phyloP scores from a whole-genome alignment of 1,140 invertebrate genomes.

The Leucophenga varia region DNA sequence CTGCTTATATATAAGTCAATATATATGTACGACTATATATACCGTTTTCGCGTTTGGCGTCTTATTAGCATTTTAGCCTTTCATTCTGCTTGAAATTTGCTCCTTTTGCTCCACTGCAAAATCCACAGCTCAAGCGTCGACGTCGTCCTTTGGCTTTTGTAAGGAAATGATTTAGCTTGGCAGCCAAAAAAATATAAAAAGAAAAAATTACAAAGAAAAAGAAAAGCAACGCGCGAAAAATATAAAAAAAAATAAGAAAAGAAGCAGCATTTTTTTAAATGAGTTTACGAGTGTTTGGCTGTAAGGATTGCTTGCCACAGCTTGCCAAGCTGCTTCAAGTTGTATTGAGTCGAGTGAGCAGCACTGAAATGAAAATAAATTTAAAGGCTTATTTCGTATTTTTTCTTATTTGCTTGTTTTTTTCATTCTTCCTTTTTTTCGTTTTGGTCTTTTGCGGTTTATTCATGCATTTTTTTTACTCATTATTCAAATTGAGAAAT shows the following conservation, averaged over 20 bases:
- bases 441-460: no score
- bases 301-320: slow-evolving; percentile 23
- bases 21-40: not conserved
- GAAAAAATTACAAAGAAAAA: not conserved
- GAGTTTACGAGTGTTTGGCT: slow-evolving; percentile 52
- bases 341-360: not conserved
- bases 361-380: slow-evolving; percentile 31
- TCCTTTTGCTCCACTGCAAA: not conserved
- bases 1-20: slow-evolving; percentile 36
- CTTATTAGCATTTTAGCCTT: slow-evolving; percentile 54
- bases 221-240: no score
- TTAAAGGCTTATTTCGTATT: no score
- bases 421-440: no score
- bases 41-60: not conserved
- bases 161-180: slow-evolving; percentile 46
- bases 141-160: slow-evolving; percentile 20
- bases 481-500: slow-evolving; percentile 55
- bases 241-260: slow-evolving; percentile 10
- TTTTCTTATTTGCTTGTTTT: no score
- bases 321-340: not conserved
- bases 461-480: slow-evolving; percentile 20
- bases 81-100: slow-evolving; percentile 19
- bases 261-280: slow-evolving; percentile 33
- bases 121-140: not conserved
- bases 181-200: slow-evolving; percentile 1